These are phyloP conservation scores for Spea bombifrons DNA, from an alignment of 2,113 vertebrate genomes.

Conservation along the genomic window DNA sequence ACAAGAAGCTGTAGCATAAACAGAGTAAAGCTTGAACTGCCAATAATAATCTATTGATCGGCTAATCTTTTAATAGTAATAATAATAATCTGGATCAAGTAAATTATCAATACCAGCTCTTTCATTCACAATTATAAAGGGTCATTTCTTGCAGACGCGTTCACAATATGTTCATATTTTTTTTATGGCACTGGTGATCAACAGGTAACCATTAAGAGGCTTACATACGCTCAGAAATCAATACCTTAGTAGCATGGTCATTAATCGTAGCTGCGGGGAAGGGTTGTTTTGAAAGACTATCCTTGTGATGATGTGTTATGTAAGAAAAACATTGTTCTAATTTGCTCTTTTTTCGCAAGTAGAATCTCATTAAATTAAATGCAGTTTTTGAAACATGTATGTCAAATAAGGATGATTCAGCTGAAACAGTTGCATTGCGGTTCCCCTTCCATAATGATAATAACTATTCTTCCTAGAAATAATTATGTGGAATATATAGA, in stretches of 20 bases:
- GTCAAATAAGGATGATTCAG: conserved; percentile 12
- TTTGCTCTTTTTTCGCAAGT: conserved; percentile 3
- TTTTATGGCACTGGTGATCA: neutral
- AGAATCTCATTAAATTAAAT: conserved; percentile 32
- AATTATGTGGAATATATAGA: neutral
- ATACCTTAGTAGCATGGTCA: conserved; percentile 1
- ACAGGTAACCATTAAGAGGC: neutral
- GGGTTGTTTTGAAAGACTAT: conserved; percentile 1
- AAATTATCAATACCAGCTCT: conserved; percentile 11
- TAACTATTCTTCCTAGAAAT: neutral
- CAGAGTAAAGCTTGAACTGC: neutral
- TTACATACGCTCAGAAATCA: conserved; percentile 17
- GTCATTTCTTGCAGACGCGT: conserved; percentile 9
- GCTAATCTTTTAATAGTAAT: conserved; percentile 6
- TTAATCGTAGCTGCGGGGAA: conserved; percentile 7
- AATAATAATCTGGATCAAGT: neutral
- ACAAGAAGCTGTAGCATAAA: neutral
- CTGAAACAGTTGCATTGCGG: neutral
- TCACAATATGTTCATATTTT: conserved; percentile 12
- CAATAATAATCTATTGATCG: conserved; percentile 1
- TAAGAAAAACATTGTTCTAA: conserved; percentile 18
- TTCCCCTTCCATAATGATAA: neutral
- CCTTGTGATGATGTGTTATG: neutral
- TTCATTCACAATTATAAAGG: neutral
- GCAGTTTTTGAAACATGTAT: conserved; percentile 1